Evolutionary conservation across 1,140 invertebrate genomes (phyloP), one percentile per base, ranked within the genome.

Genomic region (Drosophila rufa): DNA sequence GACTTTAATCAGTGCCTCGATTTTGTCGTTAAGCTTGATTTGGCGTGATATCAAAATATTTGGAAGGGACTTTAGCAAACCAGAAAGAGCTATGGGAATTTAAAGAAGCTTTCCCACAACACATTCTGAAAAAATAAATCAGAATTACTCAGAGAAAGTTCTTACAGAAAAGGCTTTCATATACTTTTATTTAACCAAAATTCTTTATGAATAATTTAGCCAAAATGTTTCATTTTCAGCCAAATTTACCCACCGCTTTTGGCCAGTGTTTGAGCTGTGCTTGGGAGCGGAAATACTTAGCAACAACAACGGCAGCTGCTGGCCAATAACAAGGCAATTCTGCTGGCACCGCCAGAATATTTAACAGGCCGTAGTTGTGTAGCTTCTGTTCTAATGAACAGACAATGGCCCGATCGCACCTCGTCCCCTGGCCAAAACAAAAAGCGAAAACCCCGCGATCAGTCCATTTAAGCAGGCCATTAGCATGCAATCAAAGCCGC

Each of bases 381-480:
- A 38, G 33, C 64, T 67, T 60, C 57, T 61, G 62, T 76, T 82
- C 77, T 79, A 86, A 87, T 87, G 75, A 73, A 42, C 75, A 78
- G 58, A 61, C 64, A 57, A 65, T 68, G 43, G 38, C 25, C 56
- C 46, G 55, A 46, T 61, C 46, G 43, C 50, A 55, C 38, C 30
- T 19, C 30, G 30, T 30, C 47, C 61, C 48, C 12, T 22, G 33
- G 17, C 17, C 12, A 22, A 40, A 55, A 25, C 12, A 53, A 36
- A 36, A 45, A 4, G 30, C 30, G 11, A 38, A 15, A 33, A 14
- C 45, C 30, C 53, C 45, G 8, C 38, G 25, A 50, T 45, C 58
- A 33, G 42, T 27, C 42, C 51, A 53, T 36, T 80, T 89, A 87
- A 89, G 42, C 83, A 87, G 84, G 84, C 80, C 56, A 87, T 87